Evolutionary conservation across 1,140 invertebrate species (phyloP), one percentile per base, ranked within the genome.

Genomic region (Holotrichia oblita): DNA sequence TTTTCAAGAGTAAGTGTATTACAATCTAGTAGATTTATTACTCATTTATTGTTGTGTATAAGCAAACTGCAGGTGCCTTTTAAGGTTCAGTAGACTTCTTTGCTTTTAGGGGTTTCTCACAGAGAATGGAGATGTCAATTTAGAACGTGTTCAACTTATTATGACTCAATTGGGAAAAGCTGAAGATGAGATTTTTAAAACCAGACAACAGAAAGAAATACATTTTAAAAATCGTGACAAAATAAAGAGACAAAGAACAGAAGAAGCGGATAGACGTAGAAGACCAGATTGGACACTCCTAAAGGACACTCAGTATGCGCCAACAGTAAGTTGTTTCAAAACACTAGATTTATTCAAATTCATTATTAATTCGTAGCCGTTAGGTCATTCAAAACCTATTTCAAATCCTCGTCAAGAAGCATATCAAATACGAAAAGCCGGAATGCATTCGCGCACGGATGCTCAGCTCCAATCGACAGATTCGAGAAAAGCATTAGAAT

Each of bases 101-200:
- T 34, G 27, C 85, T 89, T 87, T 64, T 80, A 96, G 94, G 97
- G 96, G n/a, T 99, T 95, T 89, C 89, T 99, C 55, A 99, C 98
- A 1, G 92, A 99, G 83, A 98, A 94, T 81, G 99, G 99, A 0
- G 92, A 97, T 80, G 97, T 99, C 2, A 94, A 97, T 87, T 89
- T 99, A 69, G 93, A 95, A 78, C 90, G 97, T 78, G 98, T 99
- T 24, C 97, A 99, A 88, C 86, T 98, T 78, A 99, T 99, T 27
- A 93, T 99, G 93, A 90, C 91, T 69, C 96, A 98, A 86, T 89
- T 99, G 40, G 99, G 98, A 0, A 91, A 94, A 86, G 93, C 94
- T 3, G 99, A 99, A 87, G 99, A 99, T 90, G 95, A 98, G 88
- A 99, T 99, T 83, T 99, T 99, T 86, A 96, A 95, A 85, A 94